Conservation (phyloP, 1,140 invertebrate species). For the Drosophila sucinea region DNA sequence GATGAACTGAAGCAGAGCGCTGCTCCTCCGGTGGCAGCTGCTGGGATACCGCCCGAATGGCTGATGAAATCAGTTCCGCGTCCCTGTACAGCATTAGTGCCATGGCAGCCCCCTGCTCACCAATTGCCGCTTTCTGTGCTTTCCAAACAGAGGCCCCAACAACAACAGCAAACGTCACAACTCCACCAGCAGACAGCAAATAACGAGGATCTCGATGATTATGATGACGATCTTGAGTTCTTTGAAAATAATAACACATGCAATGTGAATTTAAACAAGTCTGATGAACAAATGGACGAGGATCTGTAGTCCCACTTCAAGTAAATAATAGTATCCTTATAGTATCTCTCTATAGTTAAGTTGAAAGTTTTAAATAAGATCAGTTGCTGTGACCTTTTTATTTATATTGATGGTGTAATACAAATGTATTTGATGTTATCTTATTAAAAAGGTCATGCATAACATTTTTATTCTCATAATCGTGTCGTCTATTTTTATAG, state of each 20-base stretch:
- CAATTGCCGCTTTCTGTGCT: slow-evolving; percentile 84
- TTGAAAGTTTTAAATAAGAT: neutral
- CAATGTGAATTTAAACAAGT: slow-evolving; percentile 78
- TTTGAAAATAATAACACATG: slow-evolving; percentile 80
- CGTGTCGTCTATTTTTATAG: neutral
- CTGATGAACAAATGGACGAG: slow-evolving; percentile 79
- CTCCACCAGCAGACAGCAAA: neutral
- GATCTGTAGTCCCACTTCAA: slow-evolving; percentile 65
- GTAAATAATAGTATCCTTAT: slow-evolving; percentile 7
- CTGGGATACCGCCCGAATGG: slow-evolving; percentile 65
- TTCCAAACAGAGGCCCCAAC: slow-evolving; percentile 28
- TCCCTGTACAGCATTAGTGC: slow-evolving; percentile 89
- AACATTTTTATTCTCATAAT: slow-evolving; percentile 1
- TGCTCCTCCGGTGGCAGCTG: slow-evolving; percentile 84
- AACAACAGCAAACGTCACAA: neutral
- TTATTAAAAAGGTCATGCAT: neutral
- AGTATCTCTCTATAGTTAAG: slow-evolving; percentile 38
- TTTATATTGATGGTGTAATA: neutral
- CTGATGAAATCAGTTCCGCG: slow-evolving; percentile 84
- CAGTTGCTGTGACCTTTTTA: neutral
- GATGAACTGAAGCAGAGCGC: slow-evolving; percentile 87
- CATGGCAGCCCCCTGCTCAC: slow-evolving; percentile 88
- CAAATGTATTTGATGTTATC: neutral
- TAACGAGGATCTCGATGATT: slow-evolving; percentile 62
- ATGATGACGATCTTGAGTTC: slow-evolving; percentile 71